phyloP scores from a whole-genome alignment of 92 coral and sea anemone species.

The Porites rus region DNA sequence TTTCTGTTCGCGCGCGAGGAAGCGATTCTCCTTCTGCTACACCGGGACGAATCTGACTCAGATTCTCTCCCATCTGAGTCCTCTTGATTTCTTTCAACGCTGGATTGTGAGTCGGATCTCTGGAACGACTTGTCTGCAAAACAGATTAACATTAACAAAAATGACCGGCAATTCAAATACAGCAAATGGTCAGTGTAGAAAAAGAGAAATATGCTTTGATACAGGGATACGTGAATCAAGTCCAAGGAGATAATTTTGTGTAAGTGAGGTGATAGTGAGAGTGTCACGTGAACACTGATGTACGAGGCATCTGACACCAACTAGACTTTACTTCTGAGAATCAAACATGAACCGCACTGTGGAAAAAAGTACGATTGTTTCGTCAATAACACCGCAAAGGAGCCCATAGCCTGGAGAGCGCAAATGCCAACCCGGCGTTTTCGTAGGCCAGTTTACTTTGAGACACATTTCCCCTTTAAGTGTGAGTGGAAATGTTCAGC shows the following conservation, averaged over 20 bases:
- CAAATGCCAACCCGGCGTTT: too few species aligned
- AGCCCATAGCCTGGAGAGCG: too few species aligned
- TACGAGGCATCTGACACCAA: neutral
- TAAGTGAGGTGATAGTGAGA: neutral
- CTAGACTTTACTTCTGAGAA: neutral
- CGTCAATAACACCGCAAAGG: neutral
- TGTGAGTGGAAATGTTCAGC: too few species aligned
- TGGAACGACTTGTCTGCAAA: constrained; percentile 48
- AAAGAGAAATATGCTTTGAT: neutral
- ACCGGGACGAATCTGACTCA: constrained; percentile 25
- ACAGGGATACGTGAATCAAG: neutral
- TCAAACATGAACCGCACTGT: neutral
- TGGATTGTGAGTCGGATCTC: constrained; percentile 42
- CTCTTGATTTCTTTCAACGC: constrained; percentile 38
- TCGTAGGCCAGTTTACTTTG: too few species aligned
- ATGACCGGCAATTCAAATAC: neutral
- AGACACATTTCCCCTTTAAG: too few species aligned
- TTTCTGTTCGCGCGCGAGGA: neutral
- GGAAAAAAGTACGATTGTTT: neutral
- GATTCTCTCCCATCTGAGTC: constrained; percentile 45
- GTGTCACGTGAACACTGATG: neutral
- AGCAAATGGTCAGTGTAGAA: neutral
- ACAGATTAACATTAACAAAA: neutral
- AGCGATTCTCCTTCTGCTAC: neutral
- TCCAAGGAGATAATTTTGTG: too few species aligned